phyloP scores from a whole-genome alignment of 2,113 vertebrate species.

The Cephalophus harveyi region DNA sequence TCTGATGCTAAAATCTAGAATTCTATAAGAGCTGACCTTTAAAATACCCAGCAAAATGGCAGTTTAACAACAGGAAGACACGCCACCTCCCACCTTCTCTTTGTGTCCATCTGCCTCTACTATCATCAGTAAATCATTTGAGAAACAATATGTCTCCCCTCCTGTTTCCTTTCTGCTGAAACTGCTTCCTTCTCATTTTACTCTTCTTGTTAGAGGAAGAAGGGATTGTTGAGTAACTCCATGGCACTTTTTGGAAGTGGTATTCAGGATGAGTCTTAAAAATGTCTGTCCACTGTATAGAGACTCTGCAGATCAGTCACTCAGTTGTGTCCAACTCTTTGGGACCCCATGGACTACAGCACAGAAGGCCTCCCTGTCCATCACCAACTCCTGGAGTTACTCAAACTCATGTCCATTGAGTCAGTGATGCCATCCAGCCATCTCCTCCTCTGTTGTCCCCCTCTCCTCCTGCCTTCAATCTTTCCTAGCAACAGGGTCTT shows the following conservation, averaged over 20 bases:
- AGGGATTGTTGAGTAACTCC: neutral
- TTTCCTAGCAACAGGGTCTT: neutral
- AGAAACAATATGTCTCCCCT: neutral
- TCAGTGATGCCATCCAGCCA: neutral
- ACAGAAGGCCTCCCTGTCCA: rapidly evolving
- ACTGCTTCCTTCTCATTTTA: neutral
- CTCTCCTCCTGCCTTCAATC: neutral
- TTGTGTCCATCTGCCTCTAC: neutral
- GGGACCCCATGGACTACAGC: neutral
- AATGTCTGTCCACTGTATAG: neutral
- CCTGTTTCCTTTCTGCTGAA: neutral
- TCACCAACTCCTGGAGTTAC: neutral
- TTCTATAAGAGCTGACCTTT: neutral
- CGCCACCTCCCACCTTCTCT: neutral
- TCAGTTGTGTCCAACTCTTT: rapidly evolving
- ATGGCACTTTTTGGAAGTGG: neutral
- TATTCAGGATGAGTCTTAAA: neutral
- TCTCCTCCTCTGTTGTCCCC: neutral
- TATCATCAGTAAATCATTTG: neutral
- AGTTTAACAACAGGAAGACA: neutral
- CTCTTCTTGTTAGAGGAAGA: neutral
- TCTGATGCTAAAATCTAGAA: neutral
- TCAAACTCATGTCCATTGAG: neutral
- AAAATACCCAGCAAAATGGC: neutral
- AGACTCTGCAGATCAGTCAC: neutral